phyloP scores from a whole-genome alignment of 2,113 vertebrate species.

The Malurus cyaneus region DNA sequence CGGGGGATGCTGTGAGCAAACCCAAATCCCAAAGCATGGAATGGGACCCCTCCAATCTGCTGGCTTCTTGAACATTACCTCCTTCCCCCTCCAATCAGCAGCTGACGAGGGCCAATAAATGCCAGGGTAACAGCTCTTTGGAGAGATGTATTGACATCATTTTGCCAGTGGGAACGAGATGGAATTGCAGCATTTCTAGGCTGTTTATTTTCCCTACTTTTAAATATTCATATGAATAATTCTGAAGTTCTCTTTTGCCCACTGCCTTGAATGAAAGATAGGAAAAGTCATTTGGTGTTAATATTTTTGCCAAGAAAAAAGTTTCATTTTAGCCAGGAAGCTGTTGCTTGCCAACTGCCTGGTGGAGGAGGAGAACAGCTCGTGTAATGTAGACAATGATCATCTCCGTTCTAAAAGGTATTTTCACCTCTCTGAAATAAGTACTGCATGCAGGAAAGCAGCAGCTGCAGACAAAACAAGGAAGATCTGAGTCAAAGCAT shows the following conservation, averaged over 20 bases:
- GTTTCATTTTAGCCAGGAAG: not conserved
- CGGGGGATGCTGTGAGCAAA: not conserved
- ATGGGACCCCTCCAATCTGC: not conserved
- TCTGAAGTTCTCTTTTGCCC: slow-evolving; percentile 19
- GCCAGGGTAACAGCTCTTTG: slow-evolving; percentile 25
- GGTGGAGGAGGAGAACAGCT: not conserved
- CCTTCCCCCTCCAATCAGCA: slow-evolving; percentile 16
- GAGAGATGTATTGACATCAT: slow-evolving; percentile 40
- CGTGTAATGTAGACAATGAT: not conserved
- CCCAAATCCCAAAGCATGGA: not conserved
- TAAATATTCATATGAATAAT: slow-evolving; percentile 50
- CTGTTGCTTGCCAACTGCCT: not conserved
- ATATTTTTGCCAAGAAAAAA: not conserved
- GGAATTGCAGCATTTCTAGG: slow-evolving; percentile 32
- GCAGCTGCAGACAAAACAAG: not conserved
- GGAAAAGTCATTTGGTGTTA: not conserved
- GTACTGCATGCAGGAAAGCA: not conserved
- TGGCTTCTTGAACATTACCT: not conserved
- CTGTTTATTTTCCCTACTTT: slow-evolving; percentile 45
- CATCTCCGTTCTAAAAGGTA: not conserved
- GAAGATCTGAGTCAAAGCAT: not conserved
- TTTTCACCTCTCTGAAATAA: not conserved
- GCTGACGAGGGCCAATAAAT: slow-evolving; percentile 17
- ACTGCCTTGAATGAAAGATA: not conserved
- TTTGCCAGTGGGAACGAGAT: slow-evolving; percentile 29